Base-by-base conservation (phyloP, 2,888 invertebrate species). In the Sesia apiformis region DNA sequence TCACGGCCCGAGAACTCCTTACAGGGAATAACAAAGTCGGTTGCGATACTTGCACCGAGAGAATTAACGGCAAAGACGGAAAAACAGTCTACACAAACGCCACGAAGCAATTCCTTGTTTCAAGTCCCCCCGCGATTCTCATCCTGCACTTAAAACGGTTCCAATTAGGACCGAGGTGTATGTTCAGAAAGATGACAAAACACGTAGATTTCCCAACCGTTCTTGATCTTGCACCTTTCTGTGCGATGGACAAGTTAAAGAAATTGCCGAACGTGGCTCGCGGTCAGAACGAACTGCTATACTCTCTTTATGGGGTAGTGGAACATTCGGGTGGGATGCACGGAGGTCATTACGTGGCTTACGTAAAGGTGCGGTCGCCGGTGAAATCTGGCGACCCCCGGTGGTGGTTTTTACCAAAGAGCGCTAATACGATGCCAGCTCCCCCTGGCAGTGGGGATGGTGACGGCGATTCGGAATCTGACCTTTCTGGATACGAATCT, bases 61-160 rank as follows among this genome's bases (percentile, higher is more conserved):
- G 92, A n/a, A 89, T 91, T 59, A 93, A 93, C 63, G 93, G 91
- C 49, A 91, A 92, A 56, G 91, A 92, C 56, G 93, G 93, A 23
- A 95, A 94, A 74, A 93, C 94, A 4, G 92, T 96, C 0, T 93
- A 94, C 76, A 95, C 95, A 0, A 94, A 95, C 70, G 95, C 95
- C 49, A 95, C 95, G 1, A 95, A 96, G 76, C 94, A 96, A 65
- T 93, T 96, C 79, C 90, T 98, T 46, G 94, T 99, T 40, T 96
- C 95, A 60, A 93, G 94, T 72, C 97, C 98, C 39, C 99, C 99
- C 0, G 95, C 97, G 4, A 94, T 99, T 54, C 91, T 99, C 1
- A 99, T 98, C 55, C 86, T 99, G 38, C 99, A 99, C 76, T 84
- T 99, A 60, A 99, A 99, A 84, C 90, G 99, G 59, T 99, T 99